A percentile compares a stretch with the other conserved stretches of the same genome.
Conservation (phyloP, 2,113 vertebrate species). For the Montifringilla adamsi region DNA sequence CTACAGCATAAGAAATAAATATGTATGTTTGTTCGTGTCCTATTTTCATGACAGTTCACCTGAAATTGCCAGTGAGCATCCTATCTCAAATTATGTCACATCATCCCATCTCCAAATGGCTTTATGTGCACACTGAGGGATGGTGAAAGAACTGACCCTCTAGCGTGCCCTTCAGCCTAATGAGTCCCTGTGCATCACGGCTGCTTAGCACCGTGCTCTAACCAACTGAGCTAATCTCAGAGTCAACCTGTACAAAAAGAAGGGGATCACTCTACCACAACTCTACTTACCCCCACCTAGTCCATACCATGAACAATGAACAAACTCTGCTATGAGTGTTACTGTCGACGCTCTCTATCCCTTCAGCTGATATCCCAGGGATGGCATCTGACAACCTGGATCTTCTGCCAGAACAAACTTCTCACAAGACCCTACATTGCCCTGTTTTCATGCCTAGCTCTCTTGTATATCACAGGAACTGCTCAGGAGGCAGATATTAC, state of each 20-base stretch:
- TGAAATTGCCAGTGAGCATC: background rate
- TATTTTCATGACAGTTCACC: background rate
- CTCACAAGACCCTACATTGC: background rate
- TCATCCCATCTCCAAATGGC: background rate
- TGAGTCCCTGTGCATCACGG: background rate
- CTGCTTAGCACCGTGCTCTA: background rate
- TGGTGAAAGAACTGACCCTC: slow-evolving; percentile 31
- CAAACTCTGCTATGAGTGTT: background rate
- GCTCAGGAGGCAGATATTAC: background rate
- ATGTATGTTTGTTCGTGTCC: background rate
- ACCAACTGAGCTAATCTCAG: background rate
- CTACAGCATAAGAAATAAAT: background rate
- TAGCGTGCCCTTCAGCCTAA: background rate
- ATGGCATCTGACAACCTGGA: background rate
- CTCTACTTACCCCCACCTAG: background rate
- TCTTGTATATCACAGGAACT: background rate
- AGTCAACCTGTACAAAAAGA: background rate
- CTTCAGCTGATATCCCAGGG: background rate
- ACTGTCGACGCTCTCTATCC: background rate
- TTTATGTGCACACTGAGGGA: slow-evolving; percentile 3
- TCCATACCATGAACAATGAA: background rate
- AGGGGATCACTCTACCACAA: background rate
- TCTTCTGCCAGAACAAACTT: background rate
- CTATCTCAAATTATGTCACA: slow-evolving; percentile 25
- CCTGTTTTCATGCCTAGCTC: background rate